A percentile compares a stretch with the other conserved stretches of the same genome.
Evolutionary conservation across 2,797 vertebrate species (phyloP).

Genomic region (Peromyscus melanophrys): DNA sequence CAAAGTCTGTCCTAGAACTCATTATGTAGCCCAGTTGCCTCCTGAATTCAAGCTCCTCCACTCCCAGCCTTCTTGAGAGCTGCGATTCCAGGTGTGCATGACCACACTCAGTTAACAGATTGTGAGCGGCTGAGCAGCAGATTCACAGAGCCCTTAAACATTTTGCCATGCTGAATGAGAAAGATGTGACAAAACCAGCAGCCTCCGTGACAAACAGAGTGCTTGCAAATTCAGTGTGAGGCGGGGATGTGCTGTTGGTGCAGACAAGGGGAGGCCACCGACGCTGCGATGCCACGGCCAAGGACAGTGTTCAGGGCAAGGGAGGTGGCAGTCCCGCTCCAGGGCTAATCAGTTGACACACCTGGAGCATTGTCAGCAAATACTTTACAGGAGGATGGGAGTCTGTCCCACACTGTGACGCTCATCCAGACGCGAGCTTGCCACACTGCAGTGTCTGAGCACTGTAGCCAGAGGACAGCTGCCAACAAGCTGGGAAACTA

Average conservation of each 20-base stretch:
- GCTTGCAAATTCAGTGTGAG: background rate
- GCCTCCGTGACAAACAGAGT: conserved; percentile 9
- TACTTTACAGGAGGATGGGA: background rate
- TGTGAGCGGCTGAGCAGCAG: background rate
- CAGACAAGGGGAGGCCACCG: background rate
- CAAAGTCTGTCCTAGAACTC: background rate
- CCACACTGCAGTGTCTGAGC: background rate
- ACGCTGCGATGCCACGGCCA: background rate
- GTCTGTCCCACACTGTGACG: background rate
- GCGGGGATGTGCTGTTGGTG: background rate
- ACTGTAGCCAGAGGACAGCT: background rate
- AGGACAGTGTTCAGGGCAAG: background rate
- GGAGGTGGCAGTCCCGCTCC: background rate
- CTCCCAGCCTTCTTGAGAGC: background rate
- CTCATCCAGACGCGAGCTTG: background rate
- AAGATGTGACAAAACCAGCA: background rate
- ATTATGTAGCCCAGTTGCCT: background rate
- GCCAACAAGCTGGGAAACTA: background rate
- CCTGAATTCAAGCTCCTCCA: background rate
- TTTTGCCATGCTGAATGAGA: background rate
- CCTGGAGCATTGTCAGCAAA: background rate
- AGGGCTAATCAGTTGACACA: background rate
- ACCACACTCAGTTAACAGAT: background rate
- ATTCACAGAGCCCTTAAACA: background rate
- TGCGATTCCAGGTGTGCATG: background rate